Percentiles rank a stretch among this genome's conserved stretches.
Conservation (phyloP, 2,113 vertebrate genomes). For the Perccottus glenii region DNA sequence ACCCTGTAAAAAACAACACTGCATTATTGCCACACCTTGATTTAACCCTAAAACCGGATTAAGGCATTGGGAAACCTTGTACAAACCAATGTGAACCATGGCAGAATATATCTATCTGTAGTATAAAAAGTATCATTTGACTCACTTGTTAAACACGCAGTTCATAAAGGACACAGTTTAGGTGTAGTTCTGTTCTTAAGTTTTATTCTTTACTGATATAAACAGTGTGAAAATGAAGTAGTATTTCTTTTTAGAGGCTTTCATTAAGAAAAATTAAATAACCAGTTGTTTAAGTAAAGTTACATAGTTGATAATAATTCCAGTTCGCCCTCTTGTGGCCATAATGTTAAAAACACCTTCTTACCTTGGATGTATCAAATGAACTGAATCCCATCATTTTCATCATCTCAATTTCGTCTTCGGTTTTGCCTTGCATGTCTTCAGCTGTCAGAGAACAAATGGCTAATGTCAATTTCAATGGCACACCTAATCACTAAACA, state of each 20-base stretch:
- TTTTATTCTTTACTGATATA: no score
- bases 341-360: constrained; percentile 6
- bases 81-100: no score
- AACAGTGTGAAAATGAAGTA: no score
- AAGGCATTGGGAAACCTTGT: neutral
- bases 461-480: no score
- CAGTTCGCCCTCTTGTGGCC: constrained; percentile 68
- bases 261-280: no score
- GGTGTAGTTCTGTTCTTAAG: no score
- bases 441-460: constrained; percentile 80
- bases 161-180: no score
- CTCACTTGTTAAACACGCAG: no score
- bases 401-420: constrained; percentile 99
- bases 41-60: neutral
- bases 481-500: no score
- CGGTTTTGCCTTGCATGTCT: constrained; percentile 93
- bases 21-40: neutral
- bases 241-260: no score
- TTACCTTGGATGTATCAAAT: constrained; percentile 91
- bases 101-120: no score
- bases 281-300: neutral
- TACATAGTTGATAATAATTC: neutral
- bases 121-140: no score
- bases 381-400: constrained; percentile 92
- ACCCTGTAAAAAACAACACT: constrained; percentile 80